These are phyloP conservation scores for Galerucella calmariensis DNA, from an alignment of 2,888 invertebrate species.

Conservation along the genomic window DNA sequence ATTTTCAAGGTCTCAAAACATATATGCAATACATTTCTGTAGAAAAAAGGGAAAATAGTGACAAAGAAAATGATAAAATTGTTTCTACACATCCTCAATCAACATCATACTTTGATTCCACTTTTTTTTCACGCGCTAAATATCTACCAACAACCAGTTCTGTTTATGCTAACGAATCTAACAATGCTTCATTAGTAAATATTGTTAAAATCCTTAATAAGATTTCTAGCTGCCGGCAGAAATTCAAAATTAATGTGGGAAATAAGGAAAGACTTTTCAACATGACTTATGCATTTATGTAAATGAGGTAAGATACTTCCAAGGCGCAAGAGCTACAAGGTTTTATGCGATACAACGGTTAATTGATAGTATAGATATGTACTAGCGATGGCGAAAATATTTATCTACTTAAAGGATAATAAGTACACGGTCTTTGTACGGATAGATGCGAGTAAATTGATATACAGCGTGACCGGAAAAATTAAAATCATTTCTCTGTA, in stretches of 20 bases:
- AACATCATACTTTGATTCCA: no score
- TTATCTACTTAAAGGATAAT: slow-evolving; percentile 13
- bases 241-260: slow-evolving; percentile 20
- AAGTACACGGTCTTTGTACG: neutral
- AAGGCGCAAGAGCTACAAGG: slow-evolving; percentile 17
- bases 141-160: no score
- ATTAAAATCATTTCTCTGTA: no score
- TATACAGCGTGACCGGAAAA: no score
- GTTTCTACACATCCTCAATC: no score
- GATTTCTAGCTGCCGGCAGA: neutral
- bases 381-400: slow-evolving; percentile 22
- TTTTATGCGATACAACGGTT: slow-evolving; percentile 28
- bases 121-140: no score
- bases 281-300: slow-evolving; percentile 17
- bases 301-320: neutral
- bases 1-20: no score
- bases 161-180: no score
- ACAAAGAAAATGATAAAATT: no score
- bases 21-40: no score
- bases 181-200: no score
- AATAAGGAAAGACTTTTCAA: slow-evolving; percentile 14
- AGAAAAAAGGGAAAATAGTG: no score
- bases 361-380: slow-evolving; percentile 34
- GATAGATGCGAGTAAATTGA: neutral
- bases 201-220: neutral